These are phyloP conservation scores for Phania funesta DNA, from an alignment of 2,888 invertebrate genomes.

Conservation along the genomic window DNA sequence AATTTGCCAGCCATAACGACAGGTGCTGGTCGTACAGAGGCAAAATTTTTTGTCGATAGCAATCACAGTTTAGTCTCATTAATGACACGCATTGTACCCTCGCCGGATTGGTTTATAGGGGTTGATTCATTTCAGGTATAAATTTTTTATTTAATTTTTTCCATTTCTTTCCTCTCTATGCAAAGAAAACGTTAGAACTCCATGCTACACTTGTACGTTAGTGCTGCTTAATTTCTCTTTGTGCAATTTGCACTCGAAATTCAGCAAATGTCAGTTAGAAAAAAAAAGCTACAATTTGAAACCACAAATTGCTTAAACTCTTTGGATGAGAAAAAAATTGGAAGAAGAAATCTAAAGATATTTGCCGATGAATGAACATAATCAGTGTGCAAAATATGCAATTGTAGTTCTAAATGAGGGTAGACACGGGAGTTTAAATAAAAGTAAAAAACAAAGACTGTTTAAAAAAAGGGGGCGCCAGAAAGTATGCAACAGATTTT, in stretches of 20 bases:
- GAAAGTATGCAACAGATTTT: too few species aligned
- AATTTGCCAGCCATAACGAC: slow-evolving; percentile 87
- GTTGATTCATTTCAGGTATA: slow-evolving; percentile 88
- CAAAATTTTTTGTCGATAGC: slow-evolving; percentile 93
- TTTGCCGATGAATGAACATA: slow-evolving; percentile 8
- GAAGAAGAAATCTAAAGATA: slow-evolving; percentile 11
- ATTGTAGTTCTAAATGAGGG: background rate
- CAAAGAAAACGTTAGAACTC: background rate
- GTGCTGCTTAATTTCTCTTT: background rate
- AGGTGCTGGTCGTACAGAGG: slow-evolving; percentile 89
- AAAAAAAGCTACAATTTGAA: slow-evolving; percentile 8
- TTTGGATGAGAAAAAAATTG: slow-evolving; percentile 6
- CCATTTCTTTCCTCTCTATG: background rate
- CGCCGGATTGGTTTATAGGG: slow-evolving; percentile 97
- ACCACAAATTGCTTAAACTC: slow-evolving; percentile 26
- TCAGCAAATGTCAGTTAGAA: slow-evolving; percentile 31
- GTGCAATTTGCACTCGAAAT: slow-evolving; percentile 17
- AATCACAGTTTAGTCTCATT: slow-evolving; percentile 95
- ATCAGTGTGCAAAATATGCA: slow-evolving; percentile 8
- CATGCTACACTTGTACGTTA: background rate
- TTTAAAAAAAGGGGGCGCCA: too few species aligned
- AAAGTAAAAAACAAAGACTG: background rate
- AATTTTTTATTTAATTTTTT: background rate
- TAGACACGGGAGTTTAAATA: background rate
- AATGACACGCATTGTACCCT: slow-evolving; percentile 94